Conservation (phyloP, 2,888 invertebrate species). For the Athetis lepigone region DNA sequence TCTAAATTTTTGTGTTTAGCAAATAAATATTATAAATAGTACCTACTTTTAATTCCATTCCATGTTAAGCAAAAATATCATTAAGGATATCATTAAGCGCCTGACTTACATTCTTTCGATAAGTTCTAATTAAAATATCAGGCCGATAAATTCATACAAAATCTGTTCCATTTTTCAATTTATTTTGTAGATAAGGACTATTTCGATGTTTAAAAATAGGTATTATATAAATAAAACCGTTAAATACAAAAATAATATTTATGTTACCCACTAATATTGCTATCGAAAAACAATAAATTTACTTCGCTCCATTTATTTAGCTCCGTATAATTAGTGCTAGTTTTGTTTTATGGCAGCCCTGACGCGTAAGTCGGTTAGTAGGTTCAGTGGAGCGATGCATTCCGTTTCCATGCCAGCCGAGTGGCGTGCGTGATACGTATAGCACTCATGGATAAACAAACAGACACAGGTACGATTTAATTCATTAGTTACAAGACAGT, state of each 20-base stretch:
- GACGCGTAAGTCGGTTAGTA: slow-evolving; percentile 62
- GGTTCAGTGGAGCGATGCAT: slow-evolving; percentile 64
- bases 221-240: too few species aligned
- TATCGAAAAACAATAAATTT: neutral
- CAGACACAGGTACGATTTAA: slow-evolving; percentile 41
- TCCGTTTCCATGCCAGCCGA: slow-evolving; percentile 62
- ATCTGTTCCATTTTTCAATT: too few species aligned
- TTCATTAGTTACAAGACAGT: neutral
- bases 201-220: too few species aligned
- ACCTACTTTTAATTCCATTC: too few species aligned
- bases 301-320: neutral
- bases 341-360: slow-evolving; percentile 50
- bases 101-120: too few species aligned
- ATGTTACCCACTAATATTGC: neutral
- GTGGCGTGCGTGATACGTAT: slow-evolving; percentile 46
- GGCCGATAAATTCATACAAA: too few species aligned
- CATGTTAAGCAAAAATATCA: too few species aligned
- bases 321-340: neutral
- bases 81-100: too few species aligned
- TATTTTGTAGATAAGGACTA: too few species aligned
- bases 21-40: too few species aligned
- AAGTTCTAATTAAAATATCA: too few species aligned
- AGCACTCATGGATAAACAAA: slow-evolving; percentile 57
- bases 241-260: neutral
- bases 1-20: too few species aligned